These are phyloP conservation scores for Medauroidea extradentata DNA, from an alignment of 1,140 invertebrate genomes.

Conservation along the genomic window DNA sequence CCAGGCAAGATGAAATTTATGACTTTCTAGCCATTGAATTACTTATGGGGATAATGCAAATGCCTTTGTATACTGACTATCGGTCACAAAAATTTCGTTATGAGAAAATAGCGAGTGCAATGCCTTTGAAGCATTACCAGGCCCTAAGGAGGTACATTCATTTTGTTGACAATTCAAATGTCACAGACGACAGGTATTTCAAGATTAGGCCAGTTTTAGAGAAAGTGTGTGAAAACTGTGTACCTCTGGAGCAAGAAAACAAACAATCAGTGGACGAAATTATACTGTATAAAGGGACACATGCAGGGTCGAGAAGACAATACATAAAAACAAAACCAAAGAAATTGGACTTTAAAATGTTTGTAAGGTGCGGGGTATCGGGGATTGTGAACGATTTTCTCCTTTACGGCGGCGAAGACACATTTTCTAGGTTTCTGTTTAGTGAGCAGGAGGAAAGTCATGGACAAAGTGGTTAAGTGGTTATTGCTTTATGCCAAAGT, in stretches of 20 bases:
- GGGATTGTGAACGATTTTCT: conserved; percentile 42
- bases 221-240: conserved; percentile 31
- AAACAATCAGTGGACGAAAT: conserved; percentile 40
- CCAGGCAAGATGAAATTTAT: too few relatives aligned
- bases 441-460: too few relatives aligned
- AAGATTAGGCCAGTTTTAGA: conserved; percentile 36
- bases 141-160: conserved; percentile 28
- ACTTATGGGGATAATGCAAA: conserved; percentile 23
- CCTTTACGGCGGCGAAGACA: conserved; percentile 27
- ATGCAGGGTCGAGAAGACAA: conserved; percentile 33
- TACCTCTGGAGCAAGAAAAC: conserved; percentile 30
- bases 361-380: conserved; percentile 31
- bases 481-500: too few relatives aligned
- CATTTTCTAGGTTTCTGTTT: neutral
- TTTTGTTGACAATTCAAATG: conserved; percentile 30
- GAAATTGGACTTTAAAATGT: conserved; percentile 42
- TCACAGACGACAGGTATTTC: conserved; percentile 28
- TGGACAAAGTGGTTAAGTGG: too few relatives aligned
- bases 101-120: conserved; percentile 29
- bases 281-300: conserved; percentile 45
- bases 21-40: too few relatives aligned
- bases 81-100: conserved; percentile 12
- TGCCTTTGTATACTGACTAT: conserved; percentile 20
- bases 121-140: conserved; percentile 32
- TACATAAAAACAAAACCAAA: conserved; percentile 37